These are phyloP conservation scores for Conomelus anceps DNA, from an alignment of 2,888 invertebrate genomes.

Conservation along the genomic window DNA sequence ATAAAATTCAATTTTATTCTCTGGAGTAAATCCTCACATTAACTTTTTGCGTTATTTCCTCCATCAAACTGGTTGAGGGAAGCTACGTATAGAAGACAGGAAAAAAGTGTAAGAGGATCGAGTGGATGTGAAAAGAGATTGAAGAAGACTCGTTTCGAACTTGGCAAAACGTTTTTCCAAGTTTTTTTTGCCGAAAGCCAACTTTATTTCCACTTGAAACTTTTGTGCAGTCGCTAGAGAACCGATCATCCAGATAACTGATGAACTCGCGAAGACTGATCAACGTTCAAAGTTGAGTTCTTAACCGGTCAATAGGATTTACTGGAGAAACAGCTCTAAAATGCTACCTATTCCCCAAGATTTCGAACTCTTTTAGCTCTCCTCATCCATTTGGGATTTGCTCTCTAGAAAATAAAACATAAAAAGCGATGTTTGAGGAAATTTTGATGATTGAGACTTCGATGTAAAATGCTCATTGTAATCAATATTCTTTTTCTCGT, in stretches of 20 bases:
- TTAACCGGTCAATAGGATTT: background rate
- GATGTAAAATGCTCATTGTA: background rate
- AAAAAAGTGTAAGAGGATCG: background rate
- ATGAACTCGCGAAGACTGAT: background rate
- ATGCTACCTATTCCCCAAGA: background rate
- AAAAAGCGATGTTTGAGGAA: background rate
- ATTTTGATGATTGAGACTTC: background rate
- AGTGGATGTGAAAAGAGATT: background rate
- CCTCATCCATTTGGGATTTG: background rate
- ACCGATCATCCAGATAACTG: background rate
- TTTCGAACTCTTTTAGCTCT: background rate
- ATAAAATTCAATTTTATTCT: background rate
- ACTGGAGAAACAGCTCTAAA: background rate
- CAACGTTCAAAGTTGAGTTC: background rate
- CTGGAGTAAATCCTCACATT: background rate
- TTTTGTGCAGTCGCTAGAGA: background rate
- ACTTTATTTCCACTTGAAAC: slow-evolving; percentile 8
- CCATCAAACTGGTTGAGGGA: background rate
- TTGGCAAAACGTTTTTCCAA: background rate
- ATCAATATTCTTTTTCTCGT: too few species aligned
- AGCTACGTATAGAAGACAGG: background rate
- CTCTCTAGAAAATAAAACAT: background rate
- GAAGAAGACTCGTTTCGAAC: background rate
- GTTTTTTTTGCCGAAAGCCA: background rate
- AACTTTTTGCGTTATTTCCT: background rate